Percentiles rank a stretch among this genome's conserved stretches.
phyloP scores from a whole-genome alignment of 2,113 vertebrate genomes.

The Thunnus thynnus region DNA sequence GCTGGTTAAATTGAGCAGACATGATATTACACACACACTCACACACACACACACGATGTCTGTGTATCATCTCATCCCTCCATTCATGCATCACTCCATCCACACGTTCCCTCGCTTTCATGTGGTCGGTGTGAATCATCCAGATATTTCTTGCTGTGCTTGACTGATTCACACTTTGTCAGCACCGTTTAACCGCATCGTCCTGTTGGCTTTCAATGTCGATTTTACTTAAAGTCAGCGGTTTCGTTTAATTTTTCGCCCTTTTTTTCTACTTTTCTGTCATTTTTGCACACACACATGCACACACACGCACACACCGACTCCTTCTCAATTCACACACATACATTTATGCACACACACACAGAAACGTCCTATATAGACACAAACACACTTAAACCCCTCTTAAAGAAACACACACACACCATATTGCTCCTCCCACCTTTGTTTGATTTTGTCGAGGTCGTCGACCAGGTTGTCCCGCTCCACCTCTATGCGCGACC shows the following conservation, averaged over 20 bases:
- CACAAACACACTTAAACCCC: too few relatives aligned
- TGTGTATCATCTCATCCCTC: conserved; percentile 2
- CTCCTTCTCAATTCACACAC: background rate
- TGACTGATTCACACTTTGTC: too few relatives aligned
- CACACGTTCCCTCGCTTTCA: background rate
- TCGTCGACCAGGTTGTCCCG: conserved; percentile 94
- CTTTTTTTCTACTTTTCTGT: background rate
- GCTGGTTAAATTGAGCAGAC: background rate
- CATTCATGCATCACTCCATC: conserved; percentile 12
- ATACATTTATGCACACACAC: background rate
- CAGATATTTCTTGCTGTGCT: too few relatives aligned
- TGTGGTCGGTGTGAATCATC: background rate
- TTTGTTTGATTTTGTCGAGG: conserved; percentile 93
- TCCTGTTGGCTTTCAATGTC: too few relatives aligned
- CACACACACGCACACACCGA: background rate
- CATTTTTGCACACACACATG: background rate
- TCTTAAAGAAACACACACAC: conserved; percentile 40
- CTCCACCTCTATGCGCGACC: conserved; percentile 92
- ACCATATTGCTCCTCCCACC: conserved; percentile 81
- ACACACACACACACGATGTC: background rate
- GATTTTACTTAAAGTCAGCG: background rate
- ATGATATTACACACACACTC: background rate
- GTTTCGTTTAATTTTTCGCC: background rate
- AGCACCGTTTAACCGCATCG: too few relatives aligned
- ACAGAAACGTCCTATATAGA: background rate